These are phyloP conservation scores for Odontocerum albicorne DNA, from an alignment of 2,888 invertebrate species.

Conservation along the genomic window DNA sequence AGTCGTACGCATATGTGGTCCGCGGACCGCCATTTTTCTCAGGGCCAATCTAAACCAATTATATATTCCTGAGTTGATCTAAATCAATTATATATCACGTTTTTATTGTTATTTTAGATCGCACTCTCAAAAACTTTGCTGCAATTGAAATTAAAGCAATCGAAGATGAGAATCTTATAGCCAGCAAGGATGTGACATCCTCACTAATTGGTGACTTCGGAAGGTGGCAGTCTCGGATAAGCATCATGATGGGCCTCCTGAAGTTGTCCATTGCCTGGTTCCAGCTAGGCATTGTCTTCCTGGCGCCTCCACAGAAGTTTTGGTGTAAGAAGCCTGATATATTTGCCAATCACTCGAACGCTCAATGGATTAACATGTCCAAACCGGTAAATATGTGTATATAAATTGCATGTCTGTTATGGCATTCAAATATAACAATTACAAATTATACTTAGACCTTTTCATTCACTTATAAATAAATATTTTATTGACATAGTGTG, in stretches of 20 bases:
- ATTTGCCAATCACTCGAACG: slow-evolving; percentile 39
- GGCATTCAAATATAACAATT: no score
- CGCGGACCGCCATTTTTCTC: no score
- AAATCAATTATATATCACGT: no score
- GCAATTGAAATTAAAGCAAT: no score
- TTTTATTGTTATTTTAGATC: no score
- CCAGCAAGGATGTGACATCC: slow-evolving; percentile 27
- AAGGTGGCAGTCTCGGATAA: slow-evolving; percentile 59
- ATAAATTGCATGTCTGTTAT: not conserved
- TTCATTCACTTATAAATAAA: slow-evolving; percentile 3
- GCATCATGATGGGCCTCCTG: slow-evolving; percentile 57
- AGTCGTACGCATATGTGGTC: no score
- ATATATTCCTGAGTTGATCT: no score
- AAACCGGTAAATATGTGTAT: slow-evolving; percentile 44
- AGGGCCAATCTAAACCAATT: no score
- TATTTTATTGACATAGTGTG: no score
- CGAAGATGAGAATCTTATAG: not conserved
- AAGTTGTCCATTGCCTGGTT: slow-evolving; percentile 65
- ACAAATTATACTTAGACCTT: no score
- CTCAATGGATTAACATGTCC: slow-evolving; percentile 52
- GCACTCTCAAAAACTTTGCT: no score
- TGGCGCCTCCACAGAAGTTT: slow-evolving; percentile 62
- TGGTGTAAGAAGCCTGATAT: slow-evolving; percentile 53
- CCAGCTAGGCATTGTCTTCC: slow-evolving; percentile 62
- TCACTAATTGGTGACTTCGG: slow-evolving; percentile 60